Conservation (phyloP, 2,113 vertebrate genomes). For the rabbit (Oryctolagus cuniculus) region DNA sequence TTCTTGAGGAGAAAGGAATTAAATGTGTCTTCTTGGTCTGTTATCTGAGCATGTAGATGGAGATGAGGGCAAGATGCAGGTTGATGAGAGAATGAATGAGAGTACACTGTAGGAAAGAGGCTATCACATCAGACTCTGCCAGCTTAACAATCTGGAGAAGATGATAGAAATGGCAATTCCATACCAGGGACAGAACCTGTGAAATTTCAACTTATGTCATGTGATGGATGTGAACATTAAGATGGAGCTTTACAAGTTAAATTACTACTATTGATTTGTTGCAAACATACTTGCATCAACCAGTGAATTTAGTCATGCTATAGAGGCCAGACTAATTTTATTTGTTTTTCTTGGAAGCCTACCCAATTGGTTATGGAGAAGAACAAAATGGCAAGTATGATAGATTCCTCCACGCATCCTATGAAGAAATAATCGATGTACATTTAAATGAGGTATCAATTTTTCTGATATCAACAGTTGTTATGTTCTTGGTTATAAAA, state of each 20-base stretch:
- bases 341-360: not conserved
- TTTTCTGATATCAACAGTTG: not conserved
- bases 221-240: not conserved
- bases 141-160: not conserved
- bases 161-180: not conserved
- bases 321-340: not conserved
- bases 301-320: not conserved
- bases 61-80: not conserved
- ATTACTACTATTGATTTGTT: not conserved
- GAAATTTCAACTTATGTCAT: not conserved
- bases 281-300: not conserved
- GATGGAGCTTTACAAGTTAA: conserved; percentile 7
- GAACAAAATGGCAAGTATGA: not conserved
- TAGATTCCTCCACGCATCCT: not conserved
- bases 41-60: not conserved
- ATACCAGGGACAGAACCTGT: not conserved
- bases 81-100: not conserved
- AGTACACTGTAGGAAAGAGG: too few species aligned
- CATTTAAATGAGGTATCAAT: not conserved
- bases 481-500: not conserved
- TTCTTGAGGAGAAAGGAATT: not conserved
- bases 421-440: not conserved
- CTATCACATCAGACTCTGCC: not conserved
- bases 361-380: not conserved
- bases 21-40: not conserved